Base-by-base conservation (phyloP, 2,797 vertebrate genomes). In the Aeoliscus strigatus region DNA sequence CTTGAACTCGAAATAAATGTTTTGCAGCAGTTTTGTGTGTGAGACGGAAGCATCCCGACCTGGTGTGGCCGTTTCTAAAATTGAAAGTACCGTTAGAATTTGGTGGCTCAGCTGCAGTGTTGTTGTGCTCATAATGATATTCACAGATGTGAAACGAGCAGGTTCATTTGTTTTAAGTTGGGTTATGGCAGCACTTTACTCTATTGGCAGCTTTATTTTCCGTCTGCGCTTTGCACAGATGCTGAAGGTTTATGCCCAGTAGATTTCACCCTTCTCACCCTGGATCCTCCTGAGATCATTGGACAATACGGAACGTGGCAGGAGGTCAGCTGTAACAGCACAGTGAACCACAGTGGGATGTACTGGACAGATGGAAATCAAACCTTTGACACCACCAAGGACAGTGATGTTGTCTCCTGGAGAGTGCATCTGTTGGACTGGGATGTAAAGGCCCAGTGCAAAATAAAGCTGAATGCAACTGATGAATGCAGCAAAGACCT, bases 351-450 rank as follows among this genome's bases (percentile, higher is more conserved):
- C 30, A 0, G 17, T 0, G 21, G 11, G 15, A 41, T 79, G 0
- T 21, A 5, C 35, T 76, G 64, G 67, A 37, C 0, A 4, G 1
- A 10, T 35, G 39, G 16, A 48, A 25, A 15, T 6, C 0, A 0
- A 14, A 1, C 0, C 1, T 1, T 0, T 30, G 0, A 0, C 0
- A 0, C 0, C 0, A 1, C 14, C 0, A 0, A 1, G 0, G 4
- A 13, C 0, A 0, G 0, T 0, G 0, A 0, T 4, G 27, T 1
- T 10, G 0, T 5, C 3, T 0, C 0, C 1, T 0, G 0, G 8
- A 0, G 0, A 5, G 0, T 49, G 8, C 0, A 0, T 0, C 9
- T 53, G 14, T 13, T 14, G 24, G 43, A 69, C 35, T 77, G 63
- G 60, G 2, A 64, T 17, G 1, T 16, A 4, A 31, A 0, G 0